Conservation (phyloP, 2,888 invertebrate species). For the Limnephilus auricula region DNA sequence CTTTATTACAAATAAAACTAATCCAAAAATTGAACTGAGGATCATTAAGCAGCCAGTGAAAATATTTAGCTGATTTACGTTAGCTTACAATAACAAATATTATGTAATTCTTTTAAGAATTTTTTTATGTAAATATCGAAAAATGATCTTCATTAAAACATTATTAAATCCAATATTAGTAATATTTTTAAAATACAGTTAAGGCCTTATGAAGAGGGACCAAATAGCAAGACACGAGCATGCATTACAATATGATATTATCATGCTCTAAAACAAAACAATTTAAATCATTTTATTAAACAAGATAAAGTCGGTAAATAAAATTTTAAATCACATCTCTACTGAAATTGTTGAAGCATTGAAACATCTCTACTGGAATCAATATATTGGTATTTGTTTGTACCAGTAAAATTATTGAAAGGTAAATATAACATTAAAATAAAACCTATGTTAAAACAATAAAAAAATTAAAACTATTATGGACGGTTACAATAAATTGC, state of each 20-base stretch:
- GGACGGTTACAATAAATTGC: slow-evolving; percentile 44
- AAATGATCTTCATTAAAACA: too few species aligned
- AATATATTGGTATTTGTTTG: too few species aligned
- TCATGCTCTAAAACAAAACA: neutral
- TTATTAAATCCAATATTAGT: too few species aligned
- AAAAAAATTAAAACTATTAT: slow-evolving; percentile 46
- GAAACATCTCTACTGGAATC: too few species aligned
- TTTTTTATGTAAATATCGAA: neutral
- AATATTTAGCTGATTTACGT: neutral
- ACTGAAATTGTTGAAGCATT: neutral
- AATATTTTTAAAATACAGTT: neutral
- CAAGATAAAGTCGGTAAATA: neutral
- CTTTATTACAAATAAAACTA: neutral
- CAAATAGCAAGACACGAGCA: neutral
- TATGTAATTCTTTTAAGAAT: neutral
- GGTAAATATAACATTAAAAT: slow-evolving; percentile 2
- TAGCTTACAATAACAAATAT: neutral
- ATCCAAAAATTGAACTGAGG: neutral
- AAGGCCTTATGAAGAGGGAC: neutral
- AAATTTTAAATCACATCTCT: neutral
- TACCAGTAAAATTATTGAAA: neutral
- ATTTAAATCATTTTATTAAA: neutral
- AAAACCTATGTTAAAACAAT: slow-evolving; percentile 26
- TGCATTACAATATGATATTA: neutral
- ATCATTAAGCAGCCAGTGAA: neutral